Conservation (phyloP, 2,797 vertebrate genomes). For the Eospalax fontanierii region DNA sequence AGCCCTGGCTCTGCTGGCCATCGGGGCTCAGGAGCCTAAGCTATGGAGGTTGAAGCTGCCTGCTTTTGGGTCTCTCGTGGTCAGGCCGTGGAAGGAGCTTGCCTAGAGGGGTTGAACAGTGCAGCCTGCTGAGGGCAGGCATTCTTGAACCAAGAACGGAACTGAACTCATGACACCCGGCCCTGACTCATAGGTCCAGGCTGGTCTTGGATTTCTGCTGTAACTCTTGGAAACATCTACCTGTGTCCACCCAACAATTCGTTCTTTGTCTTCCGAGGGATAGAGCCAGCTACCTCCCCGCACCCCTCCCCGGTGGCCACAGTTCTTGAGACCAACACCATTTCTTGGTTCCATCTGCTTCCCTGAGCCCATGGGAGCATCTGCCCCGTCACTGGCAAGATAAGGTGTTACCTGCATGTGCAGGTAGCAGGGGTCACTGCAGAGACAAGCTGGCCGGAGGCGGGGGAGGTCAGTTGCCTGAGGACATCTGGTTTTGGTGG, state of each 20-base stretch:
- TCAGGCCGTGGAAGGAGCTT: background rate
- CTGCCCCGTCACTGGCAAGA: background rate
- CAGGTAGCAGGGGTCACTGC: background rate
- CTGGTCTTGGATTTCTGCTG: slow-evolving; percentile 49
- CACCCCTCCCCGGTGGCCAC: background rate
- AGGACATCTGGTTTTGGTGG: background rate
- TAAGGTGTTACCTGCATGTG: accelerated
- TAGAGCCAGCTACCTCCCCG: background rate
- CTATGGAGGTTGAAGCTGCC: background rate
- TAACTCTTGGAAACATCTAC: background rate
- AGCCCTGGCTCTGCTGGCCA: too few species aligned
- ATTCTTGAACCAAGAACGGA: accelerated
- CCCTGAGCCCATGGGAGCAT: background rate
- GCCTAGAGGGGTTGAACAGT: background rate
- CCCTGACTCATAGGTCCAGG: accelerated
- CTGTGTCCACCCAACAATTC: slow-evolving; percentile 59
- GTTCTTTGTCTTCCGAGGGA: slow-evolving; percentile 45
- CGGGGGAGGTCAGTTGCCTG: background rate
- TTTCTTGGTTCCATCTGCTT: slow-evolving; percentile 18
- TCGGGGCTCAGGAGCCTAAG: background rate
- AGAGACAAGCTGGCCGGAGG: background rate
- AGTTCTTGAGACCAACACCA: background rate
- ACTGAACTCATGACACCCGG: background rate
- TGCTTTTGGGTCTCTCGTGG: background rate
- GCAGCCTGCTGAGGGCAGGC: background rate